phyloP scores from a whole-genome alignment of 1,140 invertebrate species.

The Drosophila biarmipes region DNA sequence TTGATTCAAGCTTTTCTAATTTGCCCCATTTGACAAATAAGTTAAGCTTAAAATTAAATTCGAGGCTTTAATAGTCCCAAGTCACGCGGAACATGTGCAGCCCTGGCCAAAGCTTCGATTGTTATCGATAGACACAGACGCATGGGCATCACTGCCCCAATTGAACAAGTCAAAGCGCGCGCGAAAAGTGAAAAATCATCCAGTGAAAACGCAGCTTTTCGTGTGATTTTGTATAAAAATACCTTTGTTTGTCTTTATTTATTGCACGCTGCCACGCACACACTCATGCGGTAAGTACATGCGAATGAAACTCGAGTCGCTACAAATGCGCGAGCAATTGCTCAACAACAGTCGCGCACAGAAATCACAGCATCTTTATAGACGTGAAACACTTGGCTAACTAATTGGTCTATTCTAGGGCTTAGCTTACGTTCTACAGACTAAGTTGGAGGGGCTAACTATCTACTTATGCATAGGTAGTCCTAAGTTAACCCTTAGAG shows the following conservation, averaged over 20 bases:
- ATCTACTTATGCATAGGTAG: not conserved
- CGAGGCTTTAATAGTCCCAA: not conserved
- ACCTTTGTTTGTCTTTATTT: conserved; percentile 57
- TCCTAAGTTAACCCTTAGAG: conserved; percentile 29
- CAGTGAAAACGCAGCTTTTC: not conserved
- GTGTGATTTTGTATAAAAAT: conserved; percentile 46
- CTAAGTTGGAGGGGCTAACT: conserved; percentile 29
- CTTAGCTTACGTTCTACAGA: conserved; percentile 60
- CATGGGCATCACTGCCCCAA: conserved; percentile 21
- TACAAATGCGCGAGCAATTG: conserved; percentile 53
- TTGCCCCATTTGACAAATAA: no score
- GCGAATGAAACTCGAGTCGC: conserved; percentile 53
- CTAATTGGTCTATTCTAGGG: conserved; percentile 53
- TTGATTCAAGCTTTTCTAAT: no score
- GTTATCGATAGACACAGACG: conserved; percentile 2
- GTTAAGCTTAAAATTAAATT: no score
- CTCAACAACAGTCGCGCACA: conserved; percentile 69
- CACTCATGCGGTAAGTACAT: conserved; percentile 61
- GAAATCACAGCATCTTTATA: conserved; percentile 80
- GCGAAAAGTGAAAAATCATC: not conserved
- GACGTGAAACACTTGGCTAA: conserved; percentile 67
- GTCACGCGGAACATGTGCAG: not conserved
- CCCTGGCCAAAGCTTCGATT: not conserved
- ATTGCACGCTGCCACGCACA: conserved; percentile 49
- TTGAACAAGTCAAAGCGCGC: not conserved